Base-by-base conservation (phyloP, 2,113 vertebrate genomes). In the Tetrao urogallus region DNA sequence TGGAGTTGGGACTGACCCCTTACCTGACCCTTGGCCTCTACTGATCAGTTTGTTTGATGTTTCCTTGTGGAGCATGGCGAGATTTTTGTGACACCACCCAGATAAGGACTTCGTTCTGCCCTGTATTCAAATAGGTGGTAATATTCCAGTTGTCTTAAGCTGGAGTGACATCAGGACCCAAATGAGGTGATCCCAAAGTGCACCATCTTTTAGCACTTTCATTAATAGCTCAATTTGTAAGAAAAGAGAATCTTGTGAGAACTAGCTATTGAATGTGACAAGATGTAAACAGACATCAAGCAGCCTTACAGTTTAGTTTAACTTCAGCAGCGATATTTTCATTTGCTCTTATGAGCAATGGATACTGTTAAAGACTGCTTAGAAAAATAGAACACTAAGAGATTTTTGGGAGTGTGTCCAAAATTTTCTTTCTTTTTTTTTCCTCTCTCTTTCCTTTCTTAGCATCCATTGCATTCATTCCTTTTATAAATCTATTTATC, bases 231-330 rank as follows among this genome's bases (percentile, higher is more conserved):
- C 24, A 78, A 21, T 64, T 65, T 73, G 11, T 63, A 63, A 77
- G 74, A 93, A 86, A 84, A 7, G 4, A 86, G 38, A 80, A 58
- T 56, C 25, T 25, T 48, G 63, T 87, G 60, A 95, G 34, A 94
- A 96, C 34, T 82, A 86, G 47, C 82, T 92, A 65, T 75, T 69
- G 40, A 56, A 25, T 80, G 83, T 67, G 88, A 94, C 18, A 92
- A 95, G 93, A 93, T 73, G 27, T 90, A 97, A 96, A 94, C 40
- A 86, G 86, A 54, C 73, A 75, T 65, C 40, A 45, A 84, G 48
- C 60, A 73, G 40, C 79, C 0, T 1, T 32, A 47, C 10, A 76
- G 67, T 42, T 84, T 92, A 78, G 81, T 28, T 86, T 93, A 92
- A 96, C 80, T 95, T 92, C 74, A 95, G 47, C 61, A 77, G 50